phyloP scores from a whole-genome alignment of 2,113 vertebrate species.

The Talpa occidentalis region DNA sequence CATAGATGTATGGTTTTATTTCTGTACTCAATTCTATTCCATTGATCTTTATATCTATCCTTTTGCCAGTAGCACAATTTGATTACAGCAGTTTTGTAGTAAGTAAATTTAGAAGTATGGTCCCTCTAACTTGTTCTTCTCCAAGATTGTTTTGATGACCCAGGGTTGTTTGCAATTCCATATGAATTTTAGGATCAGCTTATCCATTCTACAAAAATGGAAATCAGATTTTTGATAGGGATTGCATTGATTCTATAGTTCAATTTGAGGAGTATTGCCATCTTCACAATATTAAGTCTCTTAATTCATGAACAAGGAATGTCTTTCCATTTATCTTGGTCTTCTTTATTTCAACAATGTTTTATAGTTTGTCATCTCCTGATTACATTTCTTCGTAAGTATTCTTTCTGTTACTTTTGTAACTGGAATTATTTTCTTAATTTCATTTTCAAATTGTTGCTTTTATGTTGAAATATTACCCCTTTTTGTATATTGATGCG shows the following conservation, averaged over 20 bases:
- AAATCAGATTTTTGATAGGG: too few relatives aligned
- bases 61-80: background rate
- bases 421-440: slow-evolving; percentile 6
- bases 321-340: too few relatives aligned
- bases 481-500: slow-evolving; percentile 28
- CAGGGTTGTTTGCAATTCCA: background rate
- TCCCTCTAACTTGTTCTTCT: background rate
- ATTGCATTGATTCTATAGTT: too few relatives aligned
- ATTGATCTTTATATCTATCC: background rate
- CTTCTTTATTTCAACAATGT: too few relatives aligned
- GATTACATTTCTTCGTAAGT: too few relatives aligned
- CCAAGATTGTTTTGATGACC: slow-evolving; percentile 10
- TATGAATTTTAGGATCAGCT: slow-evolving; percentile 19
- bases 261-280: too few relatives aligned
- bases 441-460: slow-evolving; percentile 11
- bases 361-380: too few relatives aligned
- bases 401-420: too few relatives aligned
- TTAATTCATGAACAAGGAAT: too few relatives aligned
- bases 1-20: background rate
- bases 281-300: too few relatives aligned
- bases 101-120: slow-evolving; percentile 6
- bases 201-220: too few relatives aligned
- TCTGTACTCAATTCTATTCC: background rate
- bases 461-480: background rate
- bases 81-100: background rate